Evolutionary conservation across 2,113 vertebrate species (phyloP).

Genomic region (Menidia beryllina): DNA sequence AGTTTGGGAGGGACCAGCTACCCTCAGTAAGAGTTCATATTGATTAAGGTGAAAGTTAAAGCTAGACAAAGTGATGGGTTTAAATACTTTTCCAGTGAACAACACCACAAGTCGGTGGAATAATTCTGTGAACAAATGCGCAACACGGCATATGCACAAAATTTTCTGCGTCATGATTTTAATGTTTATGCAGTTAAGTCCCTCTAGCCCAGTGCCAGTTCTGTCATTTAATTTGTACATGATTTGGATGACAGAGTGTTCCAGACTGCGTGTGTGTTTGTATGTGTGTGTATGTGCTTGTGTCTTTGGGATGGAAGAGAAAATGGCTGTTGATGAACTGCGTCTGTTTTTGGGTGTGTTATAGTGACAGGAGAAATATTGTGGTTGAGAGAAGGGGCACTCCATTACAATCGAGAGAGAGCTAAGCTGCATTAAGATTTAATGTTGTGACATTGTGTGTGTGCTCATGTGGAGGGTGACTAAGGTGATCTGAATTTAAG

Average conservation of each 20-base stretch:
- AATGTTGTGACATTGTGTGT: slow-evolving; percentile 33
- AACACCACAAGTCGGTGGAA: slow-evolving; percentile 26
- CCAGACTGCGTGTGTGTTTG: slow-evolving; percentile 34
- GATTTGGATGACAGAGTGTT: slow-evolving; percentile 52
- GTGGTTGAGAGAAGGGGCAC: slow-evolving; percentile 46
- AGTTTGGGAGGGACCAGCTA: neutral
- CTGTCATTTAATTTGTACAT: slow-evolving; percentile 53
- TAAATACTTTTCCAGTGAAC: slow-evolving; percentile 14
- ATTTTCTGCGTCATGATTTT: slow-evolving; percentile 63
- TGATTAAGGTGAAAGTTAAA: neutral
- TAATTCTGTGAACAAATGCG: slow-evolving; percentile 36
- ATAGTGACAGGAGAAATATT: slow-evolving; percentile 57
- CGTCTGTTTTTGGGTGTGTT: slow-evolving; percentile 61
- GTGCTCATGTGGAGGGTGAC: slow-evolving; percentile 44
- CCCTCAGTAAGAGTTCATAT: slow-evolving; percentile 3
- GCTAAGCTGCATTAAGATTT: slow-evolving; percentile 47
- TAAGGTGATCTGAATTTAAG: slow-evolving; percentile 40
- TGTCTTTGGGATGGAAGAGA: slow-evolving; percentile 50
- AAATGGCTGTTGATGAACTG: slow-evolving; percentile 56
- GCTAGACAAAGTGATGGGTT: slow-evolving; percentile 8
- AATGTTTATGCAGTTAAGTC: slow-evolving; percentile 50
- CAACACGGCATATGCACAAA: slow-evolving; percentile 36
- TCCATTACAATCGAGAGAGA: slow-evolving; percentile 56
- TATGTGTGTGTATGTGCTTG: too few species aligned
- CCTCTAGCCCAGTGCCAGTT: slow-evolving; percentile 42